Conservation (phyloP, 2,888 invertebrate genomes). For the Drosophila pegasa region DNA sequence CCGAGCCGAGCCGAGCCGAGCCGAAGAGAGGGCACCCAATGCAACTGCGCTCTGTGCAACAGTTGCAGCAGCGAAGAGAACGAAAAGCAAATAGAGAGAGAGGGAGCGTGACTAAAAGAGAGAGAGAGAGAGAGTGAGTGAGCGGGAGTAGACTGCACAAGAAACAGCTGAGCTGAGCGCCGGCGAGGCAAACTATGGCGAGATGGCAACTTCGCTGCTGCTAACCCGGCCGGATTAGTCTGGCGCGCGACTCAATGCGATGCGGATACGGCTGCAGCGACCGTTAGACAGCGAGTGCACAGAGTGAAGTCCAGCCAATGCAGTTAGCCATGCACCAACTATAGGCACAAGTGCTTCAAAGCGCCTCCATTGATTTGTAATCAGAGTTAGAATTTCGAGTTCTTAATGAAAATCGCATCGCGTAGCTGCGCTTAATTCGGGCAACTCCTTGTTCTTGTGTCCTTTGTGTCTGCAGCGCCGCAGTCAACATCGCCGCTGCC, state of each 20-base stretch:
- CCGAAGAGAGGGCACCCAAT: conserved; percentile 19
- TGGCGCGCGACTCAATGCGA: conserved; percentile 69
- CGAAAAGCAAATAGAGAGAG: neutral
- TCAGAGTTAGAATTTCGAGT: neutral
- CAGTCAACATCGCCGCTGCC: conserved; percentile 3
- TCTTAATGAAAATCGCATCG: neutral
- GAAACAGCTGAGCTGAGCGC: conserved; percentile 60
- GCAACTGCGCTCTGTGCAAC: conserved; percentile 48
- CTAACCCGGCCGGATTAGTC: conserved; percentile 64
- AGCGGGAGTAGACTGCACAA: neutral
- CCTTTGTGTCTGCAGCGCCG: conserved; percentile 55
- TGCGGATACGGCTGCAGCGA: conserved; percentile 46
- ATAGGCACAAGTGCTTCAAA: neutral
- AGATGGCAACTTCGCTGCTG: conserved; percentile 50
- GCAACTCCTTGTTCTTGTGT: conserved; percentile 19
- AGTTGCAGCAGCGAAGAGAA: conserved; percentile 17
- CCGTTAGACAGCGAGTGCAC: conserved; percentile 26
- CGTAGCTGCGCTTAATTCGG: neutral
- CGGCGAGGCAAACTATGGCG: conserved; percentile 33
- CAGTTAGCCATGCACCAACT: conserved; percentile 7
- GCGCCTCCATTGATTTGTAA: conserved; percentile 11
- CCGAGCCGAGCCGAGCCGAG: neutral
- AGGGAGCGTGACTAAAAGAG: neutral
- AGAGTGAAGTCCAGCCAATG: neutral
- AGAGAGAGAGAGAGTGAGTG: neutral